Evolutionary conservation across 37 sponge, comb jelly and placozoan genomes (phyloP).

Genomic region (Hexactinellida sp.): DNA sequence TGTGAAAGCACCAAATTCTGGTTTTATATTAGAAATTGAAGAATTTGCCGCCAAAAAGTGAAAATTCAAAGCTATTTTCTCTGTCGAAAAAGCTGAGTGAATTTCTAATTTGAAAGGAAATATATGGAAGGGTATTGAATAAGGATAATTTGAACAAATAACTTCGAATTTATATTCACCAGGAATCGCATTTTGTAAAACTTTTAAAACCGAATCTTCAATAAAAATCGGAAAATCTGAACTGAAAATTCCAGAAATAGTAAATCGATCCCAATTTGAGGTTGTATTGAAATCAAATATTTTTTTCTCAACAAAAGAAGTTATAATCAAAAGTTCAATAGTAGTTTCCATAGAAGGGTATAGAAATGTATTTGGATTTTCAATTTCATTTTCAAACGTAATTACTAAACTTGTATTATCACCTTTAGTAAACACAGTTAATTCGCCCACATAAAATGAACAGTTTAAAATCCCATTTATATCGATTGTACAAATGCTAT

Average conservation of each 20-base stretch:
- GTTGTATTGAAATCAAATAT: background rate
- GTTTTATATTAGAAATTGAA: background rate
- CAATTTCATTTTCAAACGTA: background rate
- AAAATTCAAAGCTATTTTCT: background rate
- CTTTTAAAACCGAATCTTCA: background rate
- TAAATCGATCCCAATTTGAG: background rate
- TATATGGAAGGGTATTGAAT: background rate
- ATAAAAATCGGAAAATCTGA: background rate
- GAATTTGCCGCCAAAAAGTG: background rate
- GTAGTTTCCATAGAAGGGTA: background rate
- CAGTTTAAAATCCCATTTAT: background rate
- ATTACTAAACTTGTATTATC: background rate
- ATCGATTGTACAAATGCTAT: background rate
- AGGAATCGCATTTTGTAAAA: background rate
- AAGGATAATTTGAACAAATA: background rate
- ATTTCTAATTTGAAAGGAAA: background rate
- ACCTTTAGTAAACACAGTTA: background rate
- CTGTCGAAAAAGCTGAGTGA: background rate
- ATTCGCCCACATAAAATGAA: background rate
- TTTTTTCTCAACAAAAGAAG: background rate
- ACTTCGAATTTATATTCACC: background rate
- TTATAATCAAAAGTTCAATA: background rate
- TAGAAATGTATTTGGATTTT: background rate
- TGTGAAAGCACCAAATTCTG: constrained; percentile 11
- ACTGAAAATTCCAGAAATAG: background rate